Evolutionary conservation across 2,797 vertebrate species (phyloP).

Genomic region (Pseudochirops corinnae): DNA sequence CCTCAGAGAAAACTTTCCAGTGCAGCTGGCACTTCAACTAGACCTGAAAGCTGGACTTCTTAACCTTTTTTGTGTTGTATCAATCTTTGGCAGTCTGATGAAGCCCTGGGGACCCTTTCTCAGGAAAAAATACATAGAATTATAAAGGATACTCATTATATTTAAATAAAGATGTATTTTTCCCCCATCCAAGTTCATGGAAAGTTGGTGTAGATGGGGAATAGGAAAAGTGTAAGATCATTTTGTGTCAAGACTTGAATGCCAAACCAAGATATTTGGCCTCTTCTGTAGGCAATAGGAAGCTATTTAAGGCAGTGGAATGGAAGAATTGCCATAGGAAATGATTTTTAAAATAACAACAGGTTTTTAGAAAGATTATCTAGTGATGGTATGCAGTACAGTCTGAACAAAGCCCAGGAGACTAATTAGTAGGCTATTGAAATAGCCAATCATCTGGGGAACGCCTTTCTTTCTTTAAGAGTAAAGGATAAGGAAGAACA

Average conservation of each 20-base stretch:
- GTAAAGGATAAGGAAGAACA: neutral
- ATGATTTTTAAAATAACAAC: neutral
- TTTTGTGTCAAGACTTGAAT: neutral
- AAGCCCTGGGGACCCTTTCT: neutral
- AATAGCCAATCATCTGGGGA: neutral
- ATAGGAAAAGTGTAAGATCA: neutral
- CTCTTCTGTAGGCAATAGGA: neutral
- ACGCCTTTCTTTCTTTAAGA: neutral
- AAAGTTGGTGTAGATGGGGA: neutral
- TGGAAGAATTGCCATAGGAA: neutral
- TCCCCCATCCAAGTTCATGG: neutral
- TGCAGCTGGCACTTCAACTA: neutral
- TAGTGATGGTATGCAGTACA: neutral
- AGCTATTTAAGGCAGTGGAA: neutral
- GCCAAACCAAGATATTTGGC: neutral
- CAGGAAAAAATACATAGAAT: neutral
- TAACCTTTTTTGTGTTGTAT: neutral
- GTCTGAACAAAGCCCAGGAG: neutral
- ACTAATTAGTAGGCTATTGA: neutral
- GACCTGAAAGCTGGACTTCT: neutral
- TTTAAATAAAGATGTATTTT: neutral
- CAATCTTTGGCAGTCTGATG: neutral
- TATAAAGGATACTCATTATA: neutral
- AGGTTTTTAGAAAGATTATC: neutral
- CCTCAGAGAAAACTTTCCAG: neutral